These are phyloP conservation scores for Pegoplata infirma DNA, from an alignment of 2,888 invertebrate species.

Conservation along the genomic window DNA sequence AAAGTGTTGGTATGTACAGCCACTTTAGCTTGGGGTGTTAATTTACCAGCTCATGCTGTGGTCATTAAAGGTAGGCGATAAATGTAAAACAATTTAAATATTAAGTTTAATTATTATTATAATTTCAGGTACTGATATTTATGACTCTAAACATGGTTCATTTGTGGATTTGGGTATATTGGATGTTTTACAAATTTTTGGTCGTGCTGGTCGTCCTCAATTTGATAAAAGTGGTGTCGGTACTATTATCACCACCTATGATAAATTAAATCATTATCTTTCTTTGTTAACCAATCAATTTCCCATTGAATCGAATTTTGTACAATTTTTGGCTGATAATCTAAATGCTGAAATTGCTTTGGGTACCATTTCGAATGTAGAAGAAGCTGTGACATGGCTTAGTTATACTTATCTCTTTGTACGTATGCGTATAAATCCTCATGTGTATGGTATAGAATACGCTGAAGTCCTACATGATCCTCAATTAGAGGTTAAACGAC, in stretches of 20 bases:
- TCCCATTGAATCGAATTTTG: slow-evolving; percentile 98
- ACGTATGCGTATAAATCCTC: slow-evolving; percentile 94
- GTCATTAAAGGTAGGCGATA: slow-evolving; percentile 79
- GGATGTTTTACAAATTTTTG: slow-evolving; percentile 99
- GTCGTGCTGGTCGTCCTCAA: slow-evolving; percentile 98
- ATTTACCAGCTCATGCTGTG: slow-evolving; percentile 98
- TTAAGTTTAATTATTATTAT: background rate
- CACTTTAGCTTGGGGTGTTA: slow-evolving; percentile 99
- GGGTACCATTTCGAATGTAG: slow-evolving; percentile 97
- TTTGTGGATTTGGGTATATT: slow-evolving; percentile 97
- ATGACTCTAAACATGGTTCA: slow-evolving; percentile 95
- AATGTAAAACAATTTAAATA: no score
- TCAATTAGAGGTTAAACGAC: slow-evolving; percentile 86
- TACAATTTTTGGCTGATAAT: slow-evolving; percentile 94
- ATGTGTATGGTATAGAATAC: slow-evolving; percentile 84
- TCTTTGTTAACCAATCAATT: slow-evolving; percentile 96
- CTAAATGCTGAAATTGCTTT: slow-evolving; percentile 98
- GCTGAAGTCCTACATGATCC: slow-evolving; percentile 86
- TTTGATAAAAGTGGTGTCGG: slow-evolving; percentile 97
- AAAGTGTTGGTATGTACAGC: slow-evolving; percentile 97
- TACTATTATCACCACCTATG: slow-evolving; percentile 95
- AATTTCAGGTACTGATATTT: slow-evolving; percentile 88
- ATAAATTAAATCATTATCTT: slow-evolving; percentile 95
- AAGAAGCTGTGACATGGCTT: slow-evolving; percentile 98
- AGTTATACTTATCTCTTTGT: slow-evolving; percentile 98